A percentile compares a stretch with the other conserved stretches of the same genome.
Conservation (phyloP, 1,140 invertebrate genomes). For the Zaprionus lachaisei region DNA sequence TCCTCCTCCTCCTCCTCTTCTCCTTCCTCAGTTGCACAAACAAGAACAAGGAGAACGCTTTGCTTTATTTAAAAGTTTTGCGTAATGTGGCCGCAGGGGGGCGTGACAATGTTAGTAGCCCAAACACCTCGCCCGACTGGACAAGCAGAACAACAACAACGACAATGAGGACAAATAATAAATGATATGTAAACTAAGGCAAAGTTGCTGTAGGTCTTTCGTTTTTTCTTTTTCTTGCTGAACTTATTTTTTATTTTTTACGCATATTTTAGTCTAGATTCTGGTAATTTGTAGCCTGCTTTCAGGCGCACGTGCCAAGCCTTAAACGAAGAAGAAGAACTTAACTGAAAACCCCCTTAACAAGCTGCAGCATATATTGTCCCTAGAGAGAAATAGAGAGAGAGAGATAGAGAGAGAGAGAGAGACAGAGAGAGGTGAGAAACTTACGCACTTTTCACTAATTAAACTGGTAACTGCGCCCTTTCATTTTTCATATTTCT, state of each 20-base stretch:
- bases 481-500: not conserved
- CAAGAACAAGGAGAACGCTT: slow-evolving; percentile 34
- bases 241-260: slow-evolving; percentile 7
- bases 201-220: slow-evolving; percentile 62
- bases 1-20: not conserved
- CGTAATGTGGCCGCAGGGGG: slow-evolving; percentile 68
- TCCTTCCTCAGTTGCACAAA: slow-evolving; percentile 10
- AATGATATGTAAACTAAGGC: slow-evolving; percentile 81
- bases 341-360: not conserved
- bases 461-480: not conserved
- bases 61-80: slow-evolving; percentile 80
- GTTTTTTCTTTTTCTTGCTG: not conserved
- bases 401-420: not conserved
- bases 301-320: not conserved
- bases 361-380: not conserved
- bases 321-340: not conserved
- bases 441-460: not conserved
- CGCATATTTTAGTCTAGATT: slow-evolving; percentile 47
- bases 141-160: slow-evolving; percentile 43
- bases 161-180: slow-evolving; percentile 60
- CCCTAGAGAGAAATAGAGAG: not conserved
- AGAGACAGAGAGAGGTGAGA: not conserved
- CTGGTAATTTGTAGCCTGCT: slow-evolving; percentile 36
- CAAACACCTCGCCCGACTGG: slow-evolving; percentile 47
- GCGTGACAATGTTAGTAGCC: slow-evolving; percentile 66